Evolutionary conservation across 2,888 invertebrate genomes (phyloP).

Genomic region (Hirtodrosophila histrioides): DNA sequence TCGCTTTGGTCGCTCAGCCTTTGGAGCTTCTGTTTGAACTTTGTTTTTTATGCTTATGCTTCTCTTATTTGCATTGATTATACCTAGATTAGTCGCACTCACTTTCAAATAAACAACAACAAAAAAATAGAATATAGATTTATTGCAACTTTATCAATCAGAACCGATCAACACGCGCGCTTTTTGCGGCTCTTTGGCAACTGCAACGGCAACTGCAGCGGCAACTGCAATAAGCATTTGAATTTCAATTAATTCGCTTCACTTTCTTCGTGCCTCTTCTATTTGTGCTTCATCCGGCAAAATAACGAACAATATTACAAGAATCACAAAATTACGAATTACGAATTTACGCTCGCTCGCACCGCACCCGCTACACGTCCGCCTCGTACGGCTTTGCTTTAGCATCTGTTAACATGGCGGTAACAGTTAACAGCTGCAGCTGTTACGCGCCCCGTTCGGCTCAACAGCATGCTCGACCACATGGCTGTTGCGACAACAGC

Average conservation of each 20-base stretch:
- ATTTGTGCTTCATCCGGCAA: too few relatives aligned
- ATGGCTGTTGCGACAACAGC: constrained; percentile 42
- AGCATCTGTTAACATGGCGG: constrained; percentile 54
- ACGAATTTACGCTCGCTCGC: constrained; percentile 38
- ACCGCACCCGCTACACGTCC: constrained; percentile 42
- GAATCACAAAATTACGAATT: constrained; percentile 23
- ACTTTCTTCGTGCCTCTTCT: too few relatives aligned
- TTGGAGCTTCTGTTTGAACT: constrained; percentile 47
- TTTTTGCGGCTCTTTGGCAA: constrained; percentile 29
- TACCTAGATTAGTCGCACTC: constrained; percentile 33
- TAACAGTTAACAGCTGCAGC: constrained; percentile 24
- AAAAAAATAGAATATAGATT: constrained; percentile 25
- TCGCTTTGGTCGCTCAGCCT: constrained; percentile 33
- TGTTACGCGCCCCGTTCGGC: constrained; percentile 11
- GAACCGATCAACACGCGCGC: constrained; percentile 43
- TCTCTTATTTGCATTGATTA: constrained; percentile 18
- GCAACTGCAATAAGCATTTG: too few relatives aligned
- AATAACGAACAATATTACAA: constrained; percentile 14
- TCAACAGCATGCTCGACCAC: too few relatives aligned
- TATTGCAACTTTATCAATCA: constrained; percentile 2
- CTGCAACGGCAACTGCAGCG: too few relatives aligned
- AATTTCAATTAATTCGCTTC: too few relatives aligned
- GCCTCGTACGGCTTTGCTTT: constrained; percentile 51
- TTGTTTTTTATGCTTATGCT: constrained; percentile 12
- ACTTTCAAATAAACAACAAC: constrained; percentile 53